Evolutionary conservation across 2,888 invertebrate species (phyloP).

Genomic region (Sesia bembeciformis): DNA sequence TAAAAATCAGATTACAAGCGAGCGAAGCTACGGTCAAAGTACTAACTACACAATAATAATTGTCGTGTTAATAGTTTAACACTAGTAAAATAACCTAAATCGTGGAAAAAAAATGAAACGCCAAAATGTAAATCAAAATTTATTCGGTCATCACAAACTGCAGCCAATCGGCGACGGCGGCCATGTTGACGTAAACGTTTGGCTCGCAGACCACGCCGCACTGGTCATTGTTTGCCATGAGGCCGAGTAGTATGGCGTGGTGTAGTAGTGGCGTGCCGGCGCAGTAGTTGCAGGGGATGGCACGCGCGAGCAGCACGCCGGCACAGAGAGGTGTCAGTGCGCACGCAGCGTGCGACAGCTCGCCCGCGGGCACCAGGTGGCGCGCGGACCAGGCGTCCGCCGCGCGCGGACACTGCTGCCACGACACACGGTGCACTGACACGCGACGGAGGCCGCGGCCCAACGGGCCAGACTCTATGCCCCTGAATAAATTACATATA

Average conservation of each 20-base stretch:
- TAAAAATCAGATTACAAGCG: too few species aligned
- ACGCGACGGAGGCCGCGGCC: conserved; percentile 11
- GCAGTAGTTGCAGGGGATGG: conserved; percentile 38
- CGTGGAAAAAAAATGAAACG: too few species aligned
- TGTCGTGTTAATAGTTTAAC: too few species aligned
- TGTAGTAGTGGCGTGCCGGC: conserved; percentile 45
- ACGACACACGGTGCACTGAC: conserved; percentile 20
- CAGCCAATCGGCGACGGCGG: conserved; percentile 35
- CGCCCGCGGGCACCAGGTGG: conserved; percentile 10
- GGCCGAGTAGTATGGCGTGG: conserved; percentile 21
- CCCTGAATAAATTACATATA: conserved; percentile 11
- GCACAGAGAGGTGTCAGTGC: conserved; percentile 1
- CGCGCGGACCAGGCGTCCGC: conserved; percentile 6
- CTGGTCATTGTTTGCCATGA: conserved; percentile 32
- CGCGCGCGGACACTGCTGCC: conserved; percentile 18
- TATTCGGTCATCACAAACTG: conserved; percentile 18
- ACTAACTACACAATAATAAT: too few species aligned
- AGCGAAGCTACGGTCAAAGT: too few species aligned
- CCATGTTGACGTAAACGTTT: conserved; percentile 36
- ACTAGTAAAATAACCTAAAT: too few species aligned
- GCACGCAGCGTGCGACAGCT: neutral
- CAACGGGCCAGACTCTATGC: conserved; percentile 13
- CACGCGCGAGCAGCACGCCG: conserved; percentile 13
- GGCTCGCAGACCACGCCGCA: conserved; percentile 49
- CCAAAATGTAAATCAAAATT: neutral